phyloP scores from a whole-genome alignment of 2,797 vertebrate genomes.

The Microctenopoma stevenorrisi region DNA sequence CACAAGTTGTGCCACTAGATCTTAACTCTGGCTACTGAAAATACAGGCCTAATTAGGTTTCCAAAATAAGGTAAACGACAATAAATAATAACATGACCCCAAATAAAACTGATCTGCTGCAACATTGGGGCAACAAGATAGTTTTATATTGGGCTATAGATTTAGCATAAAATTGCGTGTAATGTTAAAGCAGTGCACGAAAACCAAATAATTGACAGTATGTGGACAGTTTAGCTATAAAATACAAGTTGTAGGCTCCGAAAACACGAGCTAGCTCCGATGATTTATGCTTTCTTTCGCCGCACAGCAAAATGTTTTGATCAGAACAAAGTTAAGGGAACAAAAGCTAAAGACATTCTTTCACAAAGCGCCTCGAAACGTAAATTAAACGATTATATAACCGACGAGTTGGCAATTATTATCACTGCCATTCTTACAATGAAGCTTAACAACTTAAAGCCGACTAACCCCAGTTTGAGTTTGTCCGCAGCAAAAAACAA shows the following conservation, averaged over 20 bases:
- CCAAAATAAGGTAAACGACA: neutral
- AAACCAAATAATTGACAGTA: conserved; percentile 26
- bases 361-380: conserved; percentile 9
- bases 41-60: neutral
- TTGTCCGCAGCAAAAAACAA: conserved; percentile 71
- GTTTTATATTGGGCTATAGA: conserved; percentile 6
- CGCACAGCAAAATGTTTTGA: conserved; percentile 51
- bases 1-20: conserved; percentile 10
- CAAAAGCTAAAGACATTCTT: conserved; percentile 26
- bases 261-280: conserved; percentile 29
- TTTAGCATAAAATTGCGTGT: conserved; percentile 2
- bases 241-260: conserved; percentile 27
- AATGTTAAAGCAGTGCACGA: conserved; percentile 9
- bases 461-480: conserved; percentile 51
- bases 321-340: conserved; percentile 63
- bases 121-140: conserved; percentile 9
- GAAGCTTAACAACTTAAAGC: conserved; percentile 48
- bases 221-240: neutral
- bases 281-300: conserved; percentile 27
- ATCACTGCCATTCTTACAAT: neutral
- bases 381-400: neutral
- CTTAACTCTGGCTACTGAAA: conserved; percentile 9
- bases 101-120: conserved; percentile 13
- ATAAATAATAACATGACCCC: conserved; percentile 10
- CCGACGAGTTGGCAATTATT: neutral